phyloP scores from a whole-genome alignment of 2,888 invertebrate species.

The Mamestra brassicae region DNA sequence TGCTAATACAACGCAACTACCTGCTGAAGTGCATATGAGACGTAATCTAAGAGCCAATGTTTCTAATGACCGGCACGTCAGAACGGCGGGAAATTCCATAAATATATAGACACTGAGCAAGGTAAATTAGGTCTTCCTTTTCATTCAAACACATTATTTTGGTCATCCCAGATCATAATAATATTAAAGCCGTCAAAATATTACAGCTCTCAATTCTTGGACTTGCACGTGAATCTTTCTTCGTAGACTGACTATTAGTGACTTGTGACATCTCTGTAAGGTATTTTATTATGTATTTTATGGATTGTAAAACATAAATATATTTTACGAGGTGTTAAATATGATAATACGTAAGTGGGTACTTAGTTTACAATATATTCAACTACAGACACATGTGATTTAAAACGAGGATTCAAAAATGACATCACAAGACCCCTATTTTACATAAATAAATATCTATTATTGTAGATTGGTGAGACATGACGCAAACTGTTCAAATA shows the following conservation, averaged over 20 bases:
- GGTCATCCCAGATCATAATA: neutral
- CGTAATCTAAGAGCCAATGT: neutral
- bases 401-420: neutral
- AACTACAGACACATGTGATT: constrained; percentile 6
- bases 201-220: no score
- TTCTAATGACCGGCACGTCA: neutral
- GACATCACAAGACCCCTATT: neutral
- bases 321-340: constrained; percentile 8
- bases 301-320: neutral
- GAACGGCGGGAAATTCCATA: neutral
- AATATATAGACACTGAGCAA: neutral
- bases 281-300: constrained; percentile 1
- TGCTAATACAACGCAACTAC: no score
- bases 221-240: neutral
- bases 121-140: neutral
- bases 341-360: neutral
- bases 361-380: constrained; percentile 7
- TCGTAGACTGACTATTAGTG: neutral
- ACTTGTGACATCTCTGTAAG: neutral
- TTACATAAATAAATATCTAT: constrained; percentile 24
- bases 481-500: constrained; percentile 18
- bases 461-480: neutral
- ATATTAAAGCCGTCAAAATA: neutral
- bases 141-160: neutral
- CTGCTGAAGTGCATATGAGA: no score